Percentiles rank a stretch among this genome's conserved stretches.
Evolutionary conservation across 2,113 vertebrate species (phyloP).

Genomic region (Hippolais icterina): DNA sequence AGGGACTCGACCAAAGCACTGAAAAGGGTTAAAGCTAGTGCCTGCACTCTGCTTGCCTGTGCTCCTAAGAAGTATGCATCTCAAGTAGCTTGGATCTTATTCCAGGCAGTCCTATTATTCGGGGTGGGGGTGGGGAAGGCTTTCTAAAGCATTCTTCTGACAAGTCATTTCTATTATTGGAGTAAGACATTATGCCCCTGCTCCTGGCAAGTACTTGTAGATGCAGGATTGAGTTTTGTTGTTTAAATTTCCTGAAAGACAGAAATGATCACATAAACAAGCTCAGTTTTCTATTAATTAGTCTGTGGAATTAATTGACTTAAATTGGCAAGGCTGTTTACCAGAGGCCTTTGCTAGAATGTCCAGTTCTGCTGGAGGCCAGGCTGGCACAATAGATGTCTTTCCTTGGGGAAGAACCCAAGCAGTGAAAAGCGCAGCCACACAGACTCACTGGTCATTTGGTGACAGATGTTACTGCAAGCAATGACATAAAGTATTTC

Average conservation of each 20-base stretch:
- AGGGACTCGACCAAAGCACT: neutral
- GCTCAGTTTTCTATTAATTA: neutral
- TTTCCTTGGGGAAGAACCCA: neutral
- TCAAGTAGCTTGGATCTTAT: slow-evolving; percentile 52
- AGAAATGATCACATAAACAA: slow-evolving; percentile 8
- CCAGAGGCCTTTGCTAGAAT: neutral
- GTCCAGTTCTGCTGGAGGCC: neutral
- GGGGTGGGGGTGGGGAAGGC: neutral
- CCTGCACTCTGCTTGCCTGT: neutral
- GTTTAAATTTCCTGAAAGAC: slow-evolving; percentile 15
- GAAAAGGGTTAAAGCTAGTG: slow-evolving; percentile 44
- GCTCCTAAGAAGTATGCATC: slow-evolving; percentile 27
- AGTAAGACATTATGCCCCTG: neutral
- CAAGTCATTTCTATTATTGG: slow-evolving; percentile 39
- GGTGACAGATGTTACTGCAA: neutral
- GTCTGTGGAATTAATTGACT: neutral
- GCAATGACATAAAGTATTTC: neutral
- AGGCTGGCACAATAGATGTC: neutral
- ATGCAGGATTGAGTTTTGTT: neutral
- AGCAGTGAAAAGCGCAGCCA: neutral
- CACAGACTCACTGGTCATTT: neutral
- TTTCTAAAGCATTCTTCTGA: slow-evolving; percentile 34
- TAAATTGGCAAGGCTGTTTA: slow-evolving; percentile 4
- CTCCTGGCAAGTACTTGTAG: neutral
- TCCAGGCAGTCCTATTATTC: slow-evolving; percentile 41